phyloP scores from a whole-genome alignment of 2,797 vertebrate species.

The Lithobates pipiens region DNA sequence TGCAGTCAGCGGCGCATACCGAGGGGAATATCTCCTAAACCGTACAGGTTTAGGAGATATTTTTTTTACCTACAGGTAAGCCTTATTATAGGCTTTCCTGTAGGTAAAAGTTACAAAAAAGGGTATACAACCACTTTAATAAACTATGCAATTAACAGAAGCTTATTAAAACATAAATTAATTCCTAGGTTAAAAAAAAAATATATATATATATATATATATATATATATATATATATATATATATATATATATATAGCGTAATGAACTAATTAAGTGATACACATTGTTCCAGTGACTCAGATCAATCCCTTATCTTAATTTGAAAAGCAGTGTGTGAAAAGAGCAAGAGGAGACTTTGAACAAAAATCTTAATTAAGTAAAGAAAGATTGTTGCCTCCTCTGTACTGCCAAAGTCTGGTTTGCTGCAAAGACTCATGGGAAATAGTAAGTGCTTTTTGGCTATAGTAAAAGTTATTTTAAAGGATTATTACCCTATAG shows the following conservation, averaged over 20 bases:
- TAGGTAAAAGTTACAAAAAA: too few relatives aligned
- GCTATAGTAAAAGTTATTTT: slow-evolving; percentile 29
- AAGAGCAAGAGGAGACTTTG: slow-evolving; percentile 65
- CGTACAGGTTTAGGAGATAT: too few relatives aligned
- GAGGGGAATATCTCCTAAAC: too few relatives aligned
- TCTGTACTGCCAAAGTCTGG: slow-evolving; percentile 39
- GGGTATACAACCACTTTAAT: too few relatives aligned
- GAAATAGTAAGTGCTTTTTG: slow-evolving; percentile 31
- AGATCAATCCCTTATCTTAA: slow-evolving; percentile 78
- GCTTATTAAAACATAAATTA: slow-evolving; percentile 76
- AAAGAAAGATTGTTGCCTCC: slow-evolving; percentile 63
- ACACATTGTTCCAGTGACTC: slow-evolving; percentile 66
- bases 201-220: slow-evolving; percentile 39
- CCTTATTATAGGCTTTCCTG: too few relatives aligned
- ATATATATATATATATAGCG: slow-evolving; percentile 54
- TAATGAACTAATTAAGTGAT: slow-evolving; percentile 71
- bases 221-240: slow-evolving; percentile 47
- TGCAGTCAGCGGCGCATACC: too few relatives aligned
- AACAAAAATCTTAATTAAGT: slow-evolving; percentile 71
- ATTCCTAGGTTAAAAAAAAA: slow-evolving; percentile 65
- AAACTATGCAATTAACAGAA: slow-evolving; percentile 74
- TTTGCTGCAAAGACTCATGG: slow-evolving; percentile 36
- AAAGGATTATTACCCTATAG: slow-evolving; percentile 47
- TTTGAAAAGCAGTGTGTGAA: slow-evolving; percentile 62
- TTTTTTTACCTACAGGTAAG: too few relatives aligned